Percentiles rank a stretch among this genome's conserved stretches.
Conservation (phyloP, 1,140 invertebrate species). For the Pararge aegeria region DNA sequence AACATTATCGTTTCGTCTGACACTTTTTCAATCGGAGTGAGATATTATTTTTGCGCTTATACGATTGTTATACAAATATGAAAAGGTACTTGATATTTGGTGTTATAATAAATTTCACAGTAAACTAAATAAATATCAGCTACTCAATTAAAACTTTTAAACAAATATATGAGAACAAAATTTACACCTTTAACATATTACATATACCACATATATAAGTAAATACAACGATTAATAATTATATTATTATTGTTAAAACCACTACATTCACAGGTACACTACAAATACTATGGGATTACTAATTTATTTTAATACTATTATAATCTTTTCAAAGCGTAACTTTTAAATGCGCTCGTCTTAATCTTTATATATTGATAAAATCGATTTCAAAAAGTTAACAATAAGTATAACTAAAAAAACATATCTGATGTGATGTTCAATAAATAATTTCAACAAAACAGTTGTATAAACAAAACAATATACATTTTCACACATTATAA, state of each 20-base stretch:
- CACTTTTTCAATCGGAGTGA: too few species aligned
- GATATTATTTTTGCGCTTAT: conserved; percentile 5
- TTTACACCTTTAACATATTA: conserved; percentile 40
- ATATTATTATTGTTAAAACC: conserved; percentile 7
- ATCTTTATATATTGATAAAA: not conserved
- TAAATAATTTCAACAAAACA: not conserved
- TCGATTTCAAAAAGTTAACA: not conserved
- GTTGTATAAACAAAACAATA: not conserved
- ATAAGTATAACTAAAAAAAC: not conserved
- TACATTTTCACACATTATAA: not conserved
- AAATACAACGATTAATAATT: not conserved
- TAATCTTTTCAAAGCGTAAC: conserved; percentile 16
- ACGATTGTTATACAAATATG: conserved; percentile 40
- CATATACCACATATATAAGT: not conserved
- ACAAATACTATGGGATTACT: conserved; percentile 12
- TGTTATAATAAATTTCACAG: conserved; percentile 66
- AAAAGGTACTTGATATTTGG: conserved; percentile 61
- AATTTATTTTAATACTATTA: conserved; percentile 6
- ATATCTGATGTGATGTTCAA: conserved; percentile 22
- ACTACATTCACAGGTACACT: not conserved
- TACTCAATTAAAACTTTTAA: conserved; percentile 44
- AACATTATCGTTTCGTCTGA: too few species aligned
- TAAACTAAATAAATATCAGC: conserved; percentile 56
- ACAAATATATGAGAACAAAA: conserved; percentile 37
- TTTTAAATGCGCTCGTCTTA: conserved; percentile 15